Percentiles rank a stretch among this genome's conserved stretches.
phyloP scores from a whole-genome alignment of 2,113 vertebrate species.

The Lepisosteus osseus region DNA sequence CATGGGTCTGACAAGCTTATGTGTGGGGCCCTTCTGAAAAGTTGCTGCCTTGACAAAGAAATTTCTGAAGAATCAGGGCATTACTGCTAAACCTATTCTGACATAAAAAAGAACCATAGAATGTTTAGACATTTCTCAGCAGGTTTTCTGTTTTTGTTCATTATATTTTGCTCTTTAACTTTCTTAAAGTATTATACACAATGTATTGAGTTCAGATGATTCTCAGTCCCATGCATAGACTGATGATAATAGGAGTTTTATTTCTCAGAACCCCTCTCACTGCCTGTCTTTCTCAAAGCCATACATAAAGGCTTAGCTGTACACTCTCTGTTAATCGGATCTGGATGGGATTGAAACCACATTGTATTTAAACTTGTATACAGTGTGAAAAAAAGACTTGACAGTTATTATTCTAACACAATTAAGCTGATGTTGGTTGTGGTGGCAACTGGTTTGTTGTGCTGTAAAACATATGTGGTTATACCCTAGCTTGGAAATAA shows the following conservation, averaged over 20 bases:
- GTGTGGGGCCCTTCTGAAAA: neutral
- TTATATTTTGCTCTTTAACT: conserved; percentile 23
- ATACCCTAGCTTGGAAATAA: too few species aligned
- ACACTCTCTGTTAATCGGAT: conserved; percentile 44
- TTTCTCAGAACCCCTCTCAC: neutral
- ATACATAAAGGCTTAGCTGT: conserved; percentile 25
- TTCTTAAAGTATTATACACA: conserved; percentile 31
- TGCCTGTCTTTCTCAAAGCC: conserved; percentile 13
- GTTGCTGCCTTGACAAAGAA: neutral
- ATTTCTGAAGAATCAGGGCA: too few species aligned
- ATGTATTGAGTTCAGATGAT: conserved; percentile 56
- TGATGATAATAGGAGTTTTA: neutral
- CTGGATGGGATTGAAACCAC: conserved; percentile 25
- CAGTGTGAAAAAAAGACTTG: conserved; percentile 25
- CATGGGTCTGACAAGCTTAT: conserved; percentile 9
- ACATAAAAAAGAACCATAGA: neutral
- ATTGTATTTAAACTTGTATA: conserved; percentile 29
- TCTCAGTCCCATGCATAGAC: conserved; percentile 30
- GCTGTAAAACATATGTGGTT: conserved; percentile 26
- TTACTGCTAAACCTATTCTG: too few species aligned
- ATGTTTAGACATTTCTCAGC: conserved; percentile 30
- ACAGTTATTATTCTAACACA: conserved; percentile 14
- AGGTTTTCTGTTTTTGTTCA: conserved; percentile 36
- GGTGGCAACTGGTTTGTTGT: conserved; percentile 32
- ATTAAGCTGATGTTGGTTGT: conserved; percentile 27